A percentile compares a stretch with the other conserved stretches of the same genome.
phyloP scores from a whole-genome alignment of 2,797 vertebrate genomes.

The Bradypus variegatus region DNA sequence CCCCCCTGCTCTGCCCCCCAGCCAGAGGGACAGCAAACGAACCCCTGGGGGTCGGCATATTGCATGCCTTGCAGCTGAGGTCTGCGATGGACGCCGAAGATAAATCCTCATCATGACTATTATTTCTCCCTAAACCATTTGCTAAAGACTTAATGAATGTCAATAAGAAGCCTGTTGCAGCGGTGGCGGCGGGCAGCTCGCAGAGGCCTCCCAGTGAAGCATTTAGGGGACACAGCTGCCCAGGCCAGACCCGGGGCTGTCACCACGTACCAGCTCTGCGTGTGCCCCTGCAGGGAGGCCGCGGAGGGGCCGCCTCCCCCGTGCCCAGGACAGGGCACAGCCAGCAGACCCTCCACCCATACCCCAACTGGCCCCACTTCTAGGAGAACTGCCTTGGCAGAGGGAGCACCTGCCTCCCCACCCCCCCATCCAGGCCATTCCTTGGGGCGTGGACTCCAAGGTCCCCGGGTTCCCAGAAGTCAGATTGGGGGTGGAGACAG shows the following conservation, averaged over 20 bases:
- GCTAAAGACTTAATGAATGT: conserved; percentile 52
- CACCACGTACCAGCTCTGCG: rapidly evolving
- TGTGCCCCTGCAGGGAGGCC: not conserved
- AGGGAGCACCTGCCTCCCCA: not conserved
- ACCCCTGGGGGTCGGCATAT: not conserved
- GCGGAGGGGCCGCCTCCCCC: not conserved
- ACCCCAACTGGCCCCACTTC: not conserved
- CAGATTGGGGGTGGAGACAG: not conserved
- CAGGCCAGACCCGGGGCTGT: not conserved
- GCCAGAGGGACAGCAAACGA: not conserved
- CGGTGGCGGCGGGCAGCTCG: not conserved
- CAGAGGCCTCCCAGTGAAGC: not conserved
- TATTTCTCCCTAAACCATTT: conserved; percentile 33
- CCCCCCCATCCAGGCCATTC: too few species aligned
- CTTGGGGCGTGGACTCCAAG: not conserved
- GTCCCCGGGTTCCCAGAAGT: not conserved
- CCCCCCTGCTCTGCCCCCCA: not conserved
- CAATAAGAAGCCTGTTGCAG: conserved; percentile 50
- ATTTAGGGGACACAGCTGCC: not conserved
- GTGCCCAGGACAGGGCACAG: not conserved
- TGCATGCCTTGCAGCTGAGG: not conserved
- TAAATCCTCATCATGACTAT: conserved; percentile 26
- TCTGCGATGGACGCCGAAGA: not conserved
- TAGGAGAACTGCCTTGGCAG: not conserved
- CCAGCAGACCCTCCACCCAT: not conserved